These are phyloP conservation scores for Sparidentex hasta DNA, from an alignment of 2,797 vertebrate species.

Conservation along the genomic window DNA sequence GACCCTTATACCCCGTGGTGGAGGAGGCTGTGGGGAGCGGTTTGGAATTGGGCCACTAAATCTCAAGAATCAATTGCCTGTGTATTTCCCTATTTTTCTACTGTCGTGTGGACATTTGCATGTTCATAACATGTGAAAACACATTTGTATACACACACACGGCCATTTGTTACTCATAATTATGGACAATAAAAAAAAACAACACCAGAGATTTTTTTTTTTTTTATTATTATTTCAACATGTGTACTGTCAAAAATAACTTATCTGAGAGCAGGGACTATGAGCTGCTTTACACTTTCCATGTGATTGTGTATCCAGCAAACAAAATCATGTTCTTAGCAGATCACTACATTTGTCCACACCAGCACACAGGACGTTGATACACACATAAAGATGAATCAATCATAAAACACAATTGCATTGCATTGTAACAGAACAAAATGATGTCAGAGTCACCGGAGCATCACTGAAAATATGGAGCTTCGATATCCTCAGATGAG, in stretches of 20 bases:
- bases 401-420: not conserved
- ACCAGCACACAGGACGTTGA: not conserved
- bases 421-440: not conserved
- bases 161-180: not conserved
- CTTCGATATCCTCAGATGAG: no score
- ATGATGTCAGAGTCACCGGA: not conserved
- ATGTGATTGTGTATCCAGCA: slow-evolving; percentile 12
- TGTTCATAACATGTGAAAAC: not conserved
- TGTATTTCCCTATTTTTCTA: not conserved
- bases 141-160: not conserved
- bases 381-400: not conserved
- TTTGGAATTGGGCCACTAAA: no score
- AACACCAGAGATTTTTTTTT: not conserved
- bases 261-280: slow-evolving; percentile 1
- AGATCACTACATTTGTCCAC: not conserved
- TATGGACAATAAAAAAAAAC: slow-evolving; percentile 27
- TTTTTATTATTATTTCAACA: slow-evolving; percentile 10
- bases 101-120: not conserved
- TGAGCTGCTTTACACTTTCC: not conserved
- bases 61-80: no score
- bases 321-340: not conserved
- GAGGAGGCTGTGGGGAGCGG: no score
- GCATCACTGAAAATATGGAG: not conserved
- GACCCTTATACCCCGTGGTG: no score
- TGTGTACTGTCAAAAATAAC: slow-evolving; percentile 30